These are phyloP conservation scores for Caiman crocodilus DNA, from an alignment of 2,797 vertebrate species.

Conservation along the genomic window DNA sequence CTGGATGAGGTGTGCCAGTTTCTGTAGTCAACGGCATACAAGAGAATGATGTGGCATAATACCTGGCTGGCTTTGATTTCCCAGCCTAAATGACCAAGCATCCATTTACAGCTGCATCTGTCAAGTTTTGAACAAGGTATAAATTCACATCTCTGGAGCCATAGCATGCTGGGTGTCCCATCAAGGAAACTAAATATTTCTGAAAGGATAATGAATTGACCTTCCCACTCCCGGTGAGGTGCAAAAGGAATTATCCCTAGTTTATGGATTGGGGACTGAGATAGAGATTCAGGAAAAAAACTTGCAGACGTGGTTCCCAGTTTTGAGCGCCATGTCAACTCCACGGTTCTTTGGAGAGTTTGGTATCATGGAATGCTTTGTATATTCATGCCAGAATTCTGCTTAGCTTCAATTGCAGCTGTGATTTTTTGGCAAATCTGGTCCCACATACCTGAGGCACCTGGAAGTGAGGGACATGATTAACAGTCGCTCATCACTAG, in stretches of 20 bases:
- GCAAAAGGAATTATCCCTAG: accelerated
- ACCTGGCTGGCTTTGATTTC: too few relatives aligned
- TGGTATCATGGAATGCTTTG: neutral
- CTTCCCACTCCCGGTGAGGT: neutral
- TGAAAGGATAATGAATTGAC: neutral
- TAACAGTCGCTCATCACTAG: neutral
- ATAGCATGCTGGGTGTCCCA: too few relatives aligned
- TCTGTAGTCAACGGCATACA: too few relatives aligned
- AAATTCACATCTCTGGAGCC: too few relatives aligned
- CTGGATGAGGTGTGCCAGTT: too few relatives aligned
- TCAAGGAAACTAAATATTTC: neutral
- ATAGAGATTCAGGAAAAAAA: neutral
- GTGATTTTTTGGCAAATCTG: neutral
- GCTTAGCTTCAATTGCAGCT: neutral
- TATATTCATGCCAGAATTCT: too few relatives aligned
- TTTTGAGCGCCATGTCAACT: neutral
- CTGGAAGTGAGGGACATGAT: neutral
- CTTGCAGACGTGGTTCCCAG: neutral
- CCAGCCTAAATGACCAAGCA: too few relatives aligned
- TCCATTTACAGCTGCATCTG: too few relatives aligned
- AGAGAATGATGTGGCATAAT: too few relatives aligned
- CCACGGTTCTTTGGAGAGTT: too few relatives aligned
- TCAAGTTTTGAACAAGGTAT: too few relatives aligned
- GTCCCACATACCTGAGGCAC: neutral
- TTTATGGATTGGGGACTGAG: neutral